These are phyloP conservation scores for Lagopus leucura DNA, from an alignment of 2,113 vertebrate genomes.

Conservation along the genomic window DNA sequence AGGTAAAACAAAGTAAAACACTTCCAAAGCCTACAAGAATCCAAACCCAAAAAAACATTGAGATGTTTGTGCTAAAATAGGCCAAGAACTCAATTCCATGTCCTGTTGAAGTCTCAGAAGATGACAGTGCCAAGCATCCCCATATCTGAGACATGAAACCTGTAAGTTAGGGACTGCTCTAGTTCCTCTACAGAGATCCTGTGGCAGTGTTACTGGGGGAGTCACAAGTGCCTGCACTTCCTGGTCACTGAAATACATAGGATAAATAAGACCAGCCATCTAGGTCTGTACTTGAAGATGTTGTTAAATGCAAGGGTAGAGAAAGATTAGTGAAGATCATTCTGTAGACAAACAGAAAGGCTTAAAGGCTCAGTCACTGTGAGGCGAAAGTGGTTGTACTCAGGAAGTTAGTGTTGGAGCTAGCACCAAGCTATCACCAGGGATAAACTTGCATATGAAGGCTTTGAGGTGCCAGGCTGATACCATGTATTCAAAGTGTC, in stretches of 20 bases:
- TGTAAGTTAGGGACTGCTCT: neutral
- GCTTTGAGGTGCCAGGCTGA: neutral
- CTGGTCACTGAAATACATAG: neutral
- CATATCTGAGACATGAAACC: accelerated
- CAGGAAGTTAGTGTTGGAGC: neutral
- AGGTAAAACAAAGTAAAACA: neutral
- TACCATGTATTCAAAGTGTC: neutral
- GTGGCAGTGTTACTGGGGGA: neutral
- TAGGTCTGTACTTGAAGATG: neutral
- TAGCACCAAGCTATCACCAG: neutral
- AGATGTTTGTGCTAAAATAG: neutral
- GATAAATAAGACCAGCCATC: neutral
- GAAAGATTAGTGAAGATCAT: neutral
- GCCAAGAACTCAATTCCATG: neutral
- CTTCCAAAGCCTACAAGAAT: neutral
- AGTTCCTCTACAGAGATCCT: neutral
- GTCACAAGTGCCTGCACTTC: neutral
- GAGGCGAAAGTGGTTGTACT: neutral
- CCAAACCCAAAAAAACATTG: neutral
- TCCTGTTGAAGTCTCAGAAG: neutral
- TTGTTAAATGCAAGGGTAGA: neutral
- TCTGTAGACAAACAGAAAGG: neutral
- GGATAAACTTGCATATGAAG: neutral
- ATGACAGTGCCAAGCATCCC: neutral
- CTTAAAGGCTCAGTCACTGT: neutral